Evolutionary conservation across 1,140 invertebrate genomes (phyloP), one percentile per base, ranked within the genome.

Genomic region (Zaprionus tsacasi): DNA sequence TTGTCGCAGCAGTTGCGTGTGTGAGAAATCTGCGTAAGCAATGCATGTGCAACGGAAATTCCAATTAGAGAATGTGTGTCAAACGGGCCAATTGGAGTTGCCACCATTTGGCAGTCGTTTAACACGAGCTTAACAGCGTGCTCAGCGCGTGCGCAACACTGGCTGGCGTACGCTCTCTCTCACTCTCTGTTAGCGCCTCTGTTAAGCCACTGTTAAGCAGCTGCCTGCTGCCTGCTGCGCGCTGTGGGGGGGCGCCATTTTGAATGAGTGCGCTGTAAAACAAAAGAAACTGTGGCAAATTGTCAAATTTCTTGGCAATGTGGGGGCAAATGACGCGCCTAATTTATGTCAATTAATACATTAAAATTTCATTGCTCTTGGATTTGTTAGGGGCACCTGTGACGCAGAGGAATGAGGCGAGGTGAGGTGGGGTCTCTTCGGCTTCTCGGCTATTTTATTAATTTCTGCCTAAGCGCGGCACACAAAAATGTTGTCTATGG

Each of bases 61-160:
- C 85, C 85, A 88, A 88, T 88, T 89, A 89, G 75, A 76, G 74
- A 89, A 85, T 88, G 70, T 87, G 76, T 88, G 86, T 89, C 85
- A 88, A 88, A 79, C 68, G 74, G 78, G 65, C 85, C 69, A 89
- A 85, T 89, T 76, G 81, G 69, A 73, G 73, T 67, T 71, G 38
- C 45, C 61, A 67, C 7, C 58, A 33, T 30, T 30, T 30, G 27
- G 30, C 45, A 35, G 40, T 36, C 25, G 15, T 45, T 7, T 71
- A 56, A 74, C 70, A 77, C 5, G 15, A 2, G 15, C 15, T 5
- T 71, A 56, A 74, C 70, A 77, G 70, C 11, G 13, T 0, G 21
- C 13, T 11, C 7, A 50, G 56, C 74, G 75, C 75, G 68, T 60
- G 65, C 75, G 63, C 59, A 75, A 70, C 54, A 58, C 21, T 21